These are phyloP conservation scores for Glyptemys insculpta DNA, from an alignment of 2,797 vertebrate genomes.

Conservation along the genomic window DNA sequence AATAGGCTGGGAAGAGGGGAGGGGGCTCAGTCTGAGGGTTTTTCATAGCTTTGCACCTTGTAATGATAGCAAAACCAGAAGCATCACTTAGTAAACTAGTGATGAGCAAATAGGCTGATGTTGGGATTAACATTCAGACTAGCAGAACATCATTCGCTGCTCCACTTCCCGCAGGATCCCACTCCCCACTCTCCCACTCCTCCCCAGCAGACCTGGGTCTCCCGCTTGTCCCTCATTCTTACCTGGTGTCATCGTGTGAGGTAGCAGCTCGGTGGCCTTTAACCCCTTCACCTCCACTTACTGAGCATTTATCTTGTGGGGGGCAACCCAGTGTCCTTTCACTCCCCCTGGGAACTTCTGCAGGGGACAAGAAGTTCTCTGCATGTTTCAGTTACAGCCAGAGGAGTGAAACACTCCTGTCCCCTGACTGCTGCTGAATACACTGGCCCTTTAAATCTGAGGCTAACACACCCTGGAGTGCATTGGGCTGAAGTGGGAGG, in stretches of 20 bases:
- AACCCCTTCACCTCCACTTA: background rate
- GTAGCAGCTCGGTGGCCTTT: constrained; percentile 29
- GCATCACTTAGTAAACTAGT: constrained; percentile 1
- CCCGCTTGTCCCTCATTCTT: rapidly evolving
- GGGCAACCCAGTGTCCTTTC: background rate
- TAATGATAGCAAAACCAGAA: constrained; percentile 55
- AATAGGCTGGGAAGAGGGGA: constrained; percentile 22
- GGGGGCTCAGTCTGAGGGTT: constrained; percentile 25
- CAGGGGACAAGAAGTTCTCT: background rate
- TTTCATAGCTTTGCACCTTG: constrained; percentile 20
- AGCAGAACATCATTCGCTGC: background rate
- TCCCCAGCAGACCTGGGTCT: background rate
- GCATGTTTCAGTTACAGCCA: background rate
- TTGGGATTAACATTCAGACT: constrained; percentile 11
- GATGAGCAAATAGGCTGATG: background rate
- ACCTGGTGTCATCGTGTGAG: background rate
- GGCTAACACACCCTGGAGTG: background rate
- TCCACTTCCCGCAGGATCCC: constrained; percentile 24
- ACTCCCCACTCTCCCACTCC: background rate
- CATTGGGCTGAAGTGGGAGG: background rate
- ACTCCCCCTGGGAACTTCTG: background rate
- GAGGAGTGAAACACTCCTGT: background rate
- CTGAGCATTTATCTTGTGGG: background rate
- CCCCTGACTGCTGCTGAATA: background rate
- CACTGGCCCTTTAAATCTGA: background rate